Evolutionary conservation across 2,113 vertebrate genomes (phyloP).

Genomic region (Ophthalmolycus amberensis): DNA sequence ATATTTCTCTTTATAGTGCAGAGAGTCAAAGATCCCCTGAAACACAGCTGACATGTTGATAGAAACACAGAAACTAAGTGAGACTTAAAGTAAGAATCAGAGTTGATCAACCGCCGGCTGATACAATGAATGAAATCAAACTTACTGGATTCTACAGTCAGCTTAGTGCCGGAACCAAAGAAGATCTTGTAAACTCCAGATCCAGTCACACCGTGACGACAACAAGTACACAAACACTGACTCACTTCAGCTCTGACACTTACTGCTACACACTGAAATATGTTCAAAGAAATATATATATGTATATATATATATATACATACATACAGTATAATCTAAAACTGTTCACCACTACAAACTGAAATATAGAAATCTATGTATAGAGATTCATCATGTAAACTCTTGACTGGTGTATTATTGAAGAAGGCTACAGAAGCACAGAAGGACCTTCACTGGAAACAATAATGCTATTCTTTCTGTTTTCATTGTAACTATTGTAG

Average conservation of each 20-base stretch:
- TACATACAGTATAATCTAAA: too few species aligned
- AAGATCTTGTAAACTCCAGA: slow-evolving; percentile 18
- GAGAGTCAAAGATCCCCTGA: neutral
- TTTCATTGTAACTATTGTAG: too few species aligned
- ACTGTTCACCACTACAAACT: too few species aligned
- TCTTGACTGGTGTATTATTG: too few species aligned
- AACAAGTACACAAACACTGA: slow-evolving; percentile 18
- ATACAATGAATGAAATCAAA: slow-evolving; percentile 1
- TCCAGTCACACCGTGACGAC: slow-evolving; percentile 43
- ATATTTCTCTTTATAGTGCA: neutral
- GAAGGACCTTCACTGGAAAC: too few species aligned
- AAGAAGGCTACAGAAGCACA: too few species aligned
- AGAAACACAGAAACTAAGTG: neutral
- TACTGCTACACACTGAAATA: too few species aligned
- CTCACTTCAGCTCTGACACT: neutral
- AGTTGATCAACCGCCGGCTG: neutral
- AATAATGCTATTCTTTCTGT: too few species aligned
- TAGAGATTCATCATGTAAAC: too few species aligned
- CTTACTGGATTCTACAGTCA: slow-evolving; percentile 56
- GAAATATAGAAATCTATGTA: too few species aligned
- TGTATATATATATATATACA: too few species aligned
- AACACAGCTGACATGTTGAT: neutral
- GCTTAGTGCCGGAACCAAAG: slow-evolving; percentile 44
- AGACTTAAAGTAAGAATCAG: neutral
- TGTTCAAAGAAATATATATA: too few species aligned